Evolutionary conservation across 2,797 vertebrate genomes (phyloP).

Genomic region (Xiphophorus birchmanni): DNA sequence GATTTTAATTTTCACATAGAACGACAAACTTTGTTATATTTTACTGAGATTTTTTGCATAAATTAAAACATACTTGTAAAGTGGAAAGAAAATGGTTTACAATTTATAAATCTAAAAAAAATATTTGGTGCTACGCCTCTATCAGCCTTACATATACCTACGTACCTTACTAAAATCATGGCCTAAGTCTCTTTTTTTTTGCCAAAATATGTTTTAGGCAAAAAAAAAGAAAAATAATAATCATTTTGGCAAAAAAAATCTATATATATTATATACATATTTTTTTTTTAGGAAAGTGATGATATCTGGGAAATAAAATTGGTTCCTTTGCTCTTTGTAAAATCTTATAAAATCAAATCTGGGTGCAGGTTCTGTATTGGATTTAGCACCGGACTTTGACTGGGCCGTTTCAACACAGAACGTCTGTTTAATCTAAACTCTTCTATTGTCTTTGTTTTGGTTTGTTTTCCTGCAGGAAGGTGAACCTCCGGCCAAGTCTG

Average conservation of each 20-base stretch:
- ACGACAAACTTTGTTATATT: background rate
- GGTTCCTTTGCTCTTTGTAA: background rate
- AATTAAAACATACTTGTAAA: too few relatives aligned
- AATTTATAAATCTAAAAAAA: background rate
- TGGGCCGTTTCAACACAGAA: background rate
- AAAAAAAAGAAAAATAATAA: too few relatives aligned
- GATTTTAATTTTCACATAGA: background rate
- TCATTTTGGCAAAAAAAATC: too few relatives aligned
- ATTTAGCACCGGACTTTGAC: background rate
- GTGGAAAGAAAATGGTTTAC: background rate
- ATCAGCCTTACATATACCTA: background rate
- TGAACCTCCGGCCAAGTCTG: background rate
- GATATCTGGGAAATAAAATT: background rate
- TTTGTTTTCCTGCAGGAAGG: background rate
- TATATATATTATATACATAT: too few relatives aligned
- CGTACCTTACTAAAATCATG: too few relatives aligned
- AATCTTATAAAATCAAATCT: background rate
- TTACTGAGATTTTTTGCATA: too few relatives aligned
- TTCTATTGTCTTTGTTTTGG: background rate
- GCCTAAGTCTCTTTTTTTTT: too few relatives aligned
- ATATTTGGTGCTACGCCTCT: background rate
- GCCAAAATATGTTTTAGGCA: too few relatives aligned
- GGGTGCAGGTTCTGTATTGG: background rate
- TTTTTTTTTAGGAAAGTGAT: too few relatives aligned
- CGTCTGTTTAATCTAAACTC: background rate